Evolutionary conservation across 2,888 invertebrate genomes (phyloP), one percentile per base, ranked within the genome.

Genomic region (Diplazon laetatorius): DNA sequence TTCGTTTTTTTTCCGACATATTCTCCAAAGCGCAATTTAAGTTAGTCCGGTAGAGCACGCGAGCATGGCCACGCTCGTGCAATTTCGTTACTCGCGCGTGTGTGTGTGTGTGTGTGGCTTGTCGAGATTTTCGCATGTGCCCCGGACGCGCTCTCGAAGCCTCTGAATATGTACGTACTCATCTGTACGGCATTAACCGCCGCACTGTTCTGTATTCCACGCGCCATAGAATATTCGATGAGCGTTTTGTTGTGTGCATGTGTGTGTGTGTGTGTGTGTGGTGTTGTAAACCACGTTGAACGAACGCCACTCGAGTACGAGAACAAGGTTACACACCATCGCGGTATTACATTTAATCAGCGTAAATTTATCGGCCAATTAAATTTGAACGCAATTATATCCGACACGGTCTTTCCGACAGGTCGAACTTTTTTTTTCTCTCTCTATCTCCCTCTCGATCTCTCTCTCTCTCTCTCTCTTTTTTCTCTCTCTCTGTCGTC

Each of bases 331-430:
- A 76, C 59, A 73, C 57, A n/a, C n/a, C n/a, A n/a, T n/a, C 65
- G 44, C 55, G 35, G 63, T 65, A 78, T 81, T 73, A 78, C 81
- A 82, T 81, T 82, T 81, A 80, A 81, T 82, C 82, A 81, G 76
- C 59, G 78, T 42, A 74, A 80, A 82, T 82, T 82, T 82, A 82
- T 82, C 80, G 80, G 63, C 69, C 78, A 81, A 80, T 81, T 80
- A 76, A 80, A 80, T 80, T 72, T 71, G 66, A 44, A 62, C 37
- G 60, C 72, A 72, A 81, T 78, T 72, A n/a, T n/a, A 81, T 77
- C 62, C 52, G 35, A 60, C 48, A 48, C 59, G 60, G 71, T 72
- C 68, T 69, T 78, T 75, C 75, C 72, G 73, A 69, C 69, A 75
- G 44, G 71, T 55, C 68, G 60, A 48, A 74, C 37, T 55, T 37